These are phyloP conservation scores for Myiotriccus ornatus DNA, from an alignment of 2,797 vertebrate genomes.

Conservation along the genomic window DNA sequence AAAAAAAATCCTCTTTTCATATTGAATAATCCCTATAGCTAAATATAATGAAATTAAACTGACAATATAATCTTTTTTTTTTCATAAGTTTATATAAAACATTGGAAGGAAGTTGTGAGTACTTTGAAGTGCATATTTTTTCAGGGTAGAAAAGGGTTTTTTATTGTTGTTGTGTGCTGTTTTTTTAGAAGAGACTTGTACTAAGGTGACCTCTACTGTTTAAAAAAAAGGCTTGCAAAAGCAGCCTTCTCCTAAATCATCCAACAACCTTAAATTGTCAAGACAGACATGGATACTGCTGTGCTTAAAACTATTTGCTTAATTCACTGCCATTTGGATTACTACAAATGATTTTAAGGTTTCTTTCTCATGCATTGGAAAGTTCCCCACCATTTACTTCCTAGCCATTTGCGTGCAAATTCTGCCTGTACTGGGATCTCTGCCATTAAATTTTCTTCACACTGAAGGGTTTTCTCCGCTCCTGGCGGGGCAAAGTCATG, in stretches of 20 bases:
- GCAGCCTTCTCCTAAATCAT: slow-evolving; percentile 65
- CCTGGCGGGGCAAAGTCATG: slow-evolving; percentile 78
- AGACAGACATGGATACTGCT: slow-evolving; percentile 62
- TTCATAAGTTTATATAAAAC: slow-evolving; percentile 38
- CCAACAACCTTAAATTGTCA: slow-evolving; percentile 73
- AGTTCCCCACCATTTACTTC: slow-evolving; percentile 74
- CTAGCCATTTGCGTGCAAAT: slow-evolving; percentile 73
- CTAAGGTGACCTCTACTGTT: slow-evolving; percentile 83
- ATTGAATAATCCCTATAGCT: background rate
- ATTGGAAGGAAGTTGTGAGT: slow-evolving; percentile 53
- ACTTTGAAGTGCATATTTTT: slow-evolving; percentile 59
- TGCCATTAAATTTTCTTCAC: slow-evolving; percentile 79
- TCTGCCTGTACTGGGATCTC: slow-evolving; percentile 74
- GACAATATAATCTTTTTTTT: slow-evolving; percentile 2
- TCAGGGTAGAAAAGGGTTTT: slow-evolving; percentile 26
- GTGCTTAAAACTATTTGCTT: slow-evolving; percentile 73
- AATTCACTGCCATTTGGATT: slow-evolving; percentile 73
- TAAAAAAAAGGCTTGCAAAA: slow-evolving; percentile 77
- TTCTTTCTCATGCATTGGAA: slow-evolving; percentile 70
- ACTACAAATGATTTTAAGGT: slow-evolving; percentile 66
- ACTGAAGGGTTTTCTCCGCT: slow-evolving; percentile 79
- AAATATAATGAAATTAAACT: slow-evolving; percentile 16
- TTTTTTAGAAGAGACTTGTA: slow-evolving; percentile 69
- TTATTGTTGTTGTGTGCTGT: slow-evolving; percentile 25
- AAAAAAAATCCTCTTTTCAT: background rate